Evolutionary conservation across 2,888 invertebrate species (phyloP).

Genomic region (Clunio marinus): DNA sequence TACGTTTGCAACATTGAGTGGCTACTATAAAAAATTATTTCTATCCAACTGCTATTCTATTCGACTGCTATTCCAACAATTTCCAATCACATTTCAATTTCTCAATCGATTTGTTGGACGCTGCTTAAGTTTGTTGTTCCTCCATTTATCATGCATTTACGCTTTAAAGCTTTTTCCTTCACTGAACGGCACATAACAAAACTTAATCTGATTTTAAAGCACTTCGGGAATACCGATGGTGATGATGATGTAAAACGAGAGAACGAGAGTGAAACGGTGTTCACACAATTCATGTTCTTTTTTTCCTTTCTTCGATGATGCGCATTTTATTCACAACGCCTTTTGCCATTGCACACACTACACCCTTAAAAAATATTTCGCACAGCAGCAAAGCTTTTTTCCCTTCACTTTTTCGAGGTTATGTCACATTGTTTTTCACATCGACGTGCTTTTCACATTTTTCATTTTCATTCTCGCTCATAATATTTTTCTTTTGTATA

Average conservation of each 20-base stretch:
- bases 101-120: conserved; percentile 20
- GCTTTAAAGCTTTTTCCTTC: neutral
- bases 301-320: conserved; percentile 29
- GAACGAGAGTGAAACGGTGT: neutral
- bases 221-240: neutral
- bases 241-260: neutral
- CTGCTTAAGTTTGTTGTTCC: conserved; percentile 10
- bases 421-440: conserved; percentile 36
- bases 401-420: conserved; percentile 33
- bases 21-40: conserved; percentile 17
- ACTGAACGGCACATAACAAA: no score
- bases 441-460: conserved; percentile 38
- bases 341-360: conserved; percentile 36
- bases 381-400: conserved; percentile 13
- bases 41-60: neutral
- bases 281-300: neutral
- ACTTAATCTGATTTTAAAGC: conserved; percentile 2
- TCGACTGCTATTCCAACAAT: conserved; percentile 18
- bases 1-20: conserved; percentile 29
- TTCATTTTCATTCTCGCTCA: neutral
- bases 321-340: conserved; percentile 39
- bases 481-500: neutral
- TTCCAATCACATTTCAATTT: conserved; percentile 37
- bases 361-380: conserved; percentile 24
- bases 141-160: conserved; percentile 11